Conservation (phyloP, 2,888 invertebrate genomes). For the Autographa pulchrina region DNA sequence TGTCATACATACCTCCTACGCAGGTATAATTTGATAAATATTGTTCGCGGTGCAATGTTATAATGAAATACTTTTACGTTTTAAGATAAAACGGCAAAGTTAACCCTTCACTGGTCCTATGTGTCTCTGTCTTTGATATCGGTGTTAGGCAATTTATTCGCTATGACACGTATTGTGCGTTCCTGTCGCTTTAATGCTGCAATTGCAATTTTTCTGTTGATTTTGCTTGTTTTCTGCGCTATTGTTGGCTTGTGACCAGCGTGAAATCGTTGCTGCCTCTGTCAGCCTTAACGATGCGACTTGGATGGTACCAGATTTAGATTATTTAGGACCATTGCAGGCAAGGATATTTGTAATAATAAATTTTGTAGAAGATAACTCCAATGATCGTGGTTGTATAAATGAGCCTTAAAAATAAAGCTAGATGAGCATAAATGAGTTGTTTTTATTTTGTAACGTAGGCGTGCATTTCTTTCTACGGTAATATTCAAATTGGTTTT, state of each 20-base stretch:
- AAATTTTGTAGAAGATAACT: conserved; percentile 23
- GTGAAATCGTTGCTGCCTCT: conserved; percentile 70
- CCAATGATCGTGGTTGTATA: conserved; percentile 18
- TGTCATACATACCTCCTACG: conserved; percentile 57
- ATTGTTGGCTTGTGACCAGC: conserved; percentile 68
- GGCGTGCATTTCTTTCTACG: conserved; percentile 50
- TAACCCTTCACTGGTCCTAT: conserved; percentile 70
- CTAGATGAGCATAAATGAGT: conserved; percentile 16
- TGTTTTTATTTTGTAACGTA: conserved; percentile 39
- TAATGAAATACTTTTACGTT: conserved; percentile 74
- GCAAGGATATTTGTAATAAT: conserved; percentile 39
- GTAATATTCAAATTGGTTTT: conserved; percentile 42
- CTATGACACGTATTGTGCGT: conserved; percentile 78
- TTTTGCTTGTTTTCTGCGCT: conserved; percentile 70
- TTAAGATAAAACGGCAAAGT: conserved; percentile 65
- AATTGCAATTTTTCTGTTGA: conserved; percentile 74
- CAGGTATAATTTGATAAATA: conserved; percentile 68
- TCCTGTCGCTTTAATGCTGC: conserved; percentile 67
- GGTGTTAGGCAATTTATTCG: conserved; percentile 81
- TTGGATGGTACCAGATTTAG: conserved; percentile 62
- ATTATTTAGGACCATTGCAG: conserved; percentile 46
- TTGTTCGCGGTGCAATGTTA: conserved; percentile 64
- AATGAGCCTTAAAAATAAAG: conserved; percentile 25
- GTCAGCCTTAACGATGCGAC: conserved; percentile 69
- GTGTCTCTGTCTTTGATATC: conserved; percentile 75